Conservation (phyloP, 2,113 vertebrate species). For the Corythornis madagascariensis region DNA sequence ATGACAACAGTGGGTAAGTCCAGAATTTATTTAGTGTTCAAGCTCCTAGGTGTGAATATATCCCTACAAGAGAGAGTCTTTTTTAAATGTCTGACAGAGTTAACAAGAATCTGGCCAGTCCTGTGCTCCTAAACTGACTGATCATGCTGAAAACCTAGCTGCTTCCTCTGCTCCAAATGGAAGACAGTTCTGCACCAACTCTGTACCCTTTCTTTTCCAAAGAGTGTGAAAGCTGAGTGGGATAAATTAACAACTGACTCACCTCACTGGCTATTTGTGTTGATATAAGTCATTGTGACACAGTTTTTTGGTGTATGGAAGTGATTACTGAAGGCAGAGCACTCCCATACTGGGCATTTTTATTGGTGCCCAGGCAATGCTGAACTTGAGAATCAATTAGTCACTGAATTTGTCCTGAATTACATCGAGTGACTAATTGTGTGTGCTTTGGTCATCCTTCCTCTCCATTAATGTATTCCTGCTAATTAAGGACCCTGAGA, state of each 20-base stretch:
- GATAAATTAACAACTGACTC: neutral
- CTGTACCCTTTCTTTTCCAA: neutral
- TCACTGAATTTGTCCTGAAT: neutral
- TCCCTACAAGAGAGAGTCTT: neutral
- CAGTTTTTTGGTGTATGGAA: neutral
- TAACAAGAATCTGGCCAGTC: neutral
- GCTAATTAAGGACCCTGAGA: conserved; percentile 28
- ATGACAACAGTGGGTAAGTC: neutral
- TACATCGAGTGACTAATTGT: conserved; percentile 1
- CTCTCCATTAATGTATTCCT: conserved; percentile 5
- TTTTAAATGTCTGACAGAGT: neutral
- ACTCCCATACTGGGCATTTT: neutral
- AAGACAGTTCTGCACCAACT: neutral
- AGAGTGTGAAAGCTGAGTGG: neutral
- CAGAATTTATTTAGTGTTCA: neutral
- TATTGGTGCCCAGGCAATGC: neutral
- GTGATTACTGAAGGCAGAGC: neutral
- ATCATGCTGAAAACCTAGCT: neutral
- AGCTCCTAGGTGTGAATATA: neutral
- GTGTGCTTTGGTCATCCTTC: conserved; percentile 35
- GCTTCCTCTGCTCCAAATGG: neutral
- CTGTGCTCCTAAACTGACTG: neutral
- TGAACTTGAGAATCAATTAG: conserved; percentile 4
- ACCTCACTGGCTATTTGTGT: neutral
- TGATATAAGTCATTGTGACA: neutral